Conservation (phyloP, 2,888 invertebrate genomes). For the Anthrax anthrax region DNA sequence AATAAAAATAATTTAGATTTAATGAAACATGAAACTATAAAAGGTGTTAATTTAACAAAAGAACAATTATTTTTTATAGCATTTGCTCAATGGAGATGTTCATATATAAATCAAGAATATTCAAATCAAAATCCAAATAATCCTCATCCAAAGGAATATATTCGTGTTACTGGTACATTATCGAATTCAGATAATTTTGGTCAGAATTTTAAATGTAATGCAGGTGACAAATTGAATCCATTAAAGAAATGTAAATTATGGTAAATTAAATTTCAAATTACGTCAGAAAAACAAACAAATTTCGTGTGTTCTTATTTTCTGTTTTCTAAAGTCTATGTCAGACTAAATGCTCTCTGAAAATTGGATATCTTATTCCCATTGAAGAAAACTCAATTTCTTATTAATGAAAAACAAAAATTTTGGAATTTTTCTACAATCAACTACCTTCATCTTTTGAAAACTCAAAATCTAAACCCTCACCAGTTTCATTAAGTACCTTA, state of each 20-base stretch:
- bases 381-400: no score
- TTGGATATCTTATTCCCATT: no score
- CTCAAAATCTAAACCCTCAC: slow-evolving; percentile 27
- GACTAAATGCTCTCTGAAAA: no score
- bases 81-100: slow-evolving; percentile 3
- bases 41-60: not conserved
- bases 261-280: no score
- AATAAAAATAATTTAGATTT: not conserved
- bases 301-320: no score
- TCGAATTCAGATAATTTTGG: not conserved
- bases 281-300: no score
- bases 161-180: not conserved
- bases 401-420: no score
- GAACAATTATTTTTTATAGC: slow-evolving; percentile 1
- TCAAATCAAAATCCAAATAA: not conserved
- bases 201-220: not conserved
- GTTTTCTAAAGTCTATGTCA: no score
- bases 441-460: slow-evolving; percentile 3
- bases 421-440: slow-evolving; percentile 7
- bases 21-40: not conserved
- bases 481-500: slow-evolving; percentile 50
- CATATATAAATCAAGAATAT: not conserved
- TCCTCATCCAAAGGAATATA: not conserved
- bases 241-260: not conserved
- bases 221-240: not conserved